These are phyloP conservation scores for Harpalus rufipes DNA, from an alignment of 2,888 invertebrate genomes.

Conservation along the genomic window DNA sequence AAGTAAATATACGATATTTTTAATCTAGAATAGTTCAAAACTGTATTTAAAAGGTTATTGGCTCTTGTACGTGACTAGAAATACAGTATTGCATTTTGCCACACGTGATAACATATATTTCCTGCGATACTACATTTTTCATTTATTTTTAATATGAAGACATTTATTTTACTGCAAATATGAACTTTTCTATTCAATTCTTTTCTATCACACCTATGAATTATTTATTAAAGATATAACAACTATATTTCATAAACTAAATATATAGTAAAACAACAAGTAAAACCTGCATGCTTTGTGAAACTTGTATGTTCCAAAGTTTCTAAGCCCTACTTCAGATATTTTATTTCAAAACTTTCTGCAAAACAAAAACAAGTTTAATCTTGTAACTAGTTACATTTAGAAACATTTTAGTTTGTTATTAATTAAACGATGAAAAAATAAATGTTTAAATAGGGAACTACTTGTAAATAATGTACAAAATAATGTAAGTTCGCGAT, in stretches of 20 bases:
- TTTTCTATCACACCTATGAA: not conserved
- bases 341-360: conserved; percentile 40
- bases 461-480: not conserved
- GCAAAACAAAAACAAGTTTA: conserved; percentile 20
- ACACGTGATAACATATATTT: not conserved
- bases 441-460: not conserved
- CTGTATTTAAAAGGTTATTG: not conserved
- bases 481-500: not conserved
- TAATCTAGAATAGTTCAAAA: not conserved
- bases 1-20: not conserved
- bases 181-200: not conserved
- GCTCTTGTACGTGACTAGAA: not conserved
- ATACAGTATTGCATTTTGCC: not conserved
- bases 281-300: too few species aligned
- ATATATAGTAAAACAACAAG: too few species aligned
- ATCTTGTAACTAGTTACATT: conserved; percentile 14
- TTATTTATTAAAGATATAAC: not conserved
- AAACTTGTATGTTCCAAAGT: not conserved
- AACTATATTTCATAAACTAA: too few species aligned
- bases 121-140: not conserved
- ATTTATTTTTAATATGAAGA: not conserved
- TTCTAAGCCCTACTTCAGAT: conserved; percentile 27
- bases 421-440: not conserved
- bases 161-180: not conserved
- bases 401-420: not conserved